Base-by-base conservation (phyloP, 2,113 vertebrate genomes). In the Sapajus apella region DNA sequence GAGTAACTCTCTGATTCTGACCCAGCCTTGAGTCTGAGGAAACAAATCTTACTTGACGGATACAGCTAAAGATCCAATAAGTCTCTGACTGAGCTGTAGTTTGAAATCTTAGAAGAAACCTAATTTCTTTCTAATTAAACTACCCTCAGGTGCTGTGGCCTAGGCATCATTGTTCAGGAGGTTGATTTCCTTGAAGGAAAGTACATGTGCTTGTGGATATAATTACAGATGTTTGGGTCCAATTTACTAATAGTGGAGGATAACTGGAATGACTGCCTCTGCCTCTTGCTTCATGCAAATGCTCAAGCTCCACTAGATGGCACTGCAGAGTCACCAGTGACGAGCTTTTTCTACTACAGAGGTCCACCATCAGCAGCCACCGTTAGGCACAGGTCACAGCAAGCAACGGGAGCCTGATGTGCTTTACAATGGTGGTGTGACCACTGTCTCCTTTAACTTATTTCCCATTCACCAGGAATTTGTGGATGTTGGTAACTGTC, bases 261-360 rank as follows among this genome's bases (percentile, higher is more conserved):
- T 85, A 81, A 87, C 64, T 64, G 61, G 61, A 64, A 32, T 32
- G 61, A 14, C 27, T 2, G 27, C 61, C 61, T 32, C 27, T 64
- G 56, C 0, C 20, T 64, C 18, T 17, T 66, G 72, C 82, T 95
- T 93, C 77, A n/a, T 7, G 76, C 47, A 58, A 76, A 95, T 45
- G 73, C 32, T 86, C 64, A 79, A 16, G 55, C 20, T 61, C 96
- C 91, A 94, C 70, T 37, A 94, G 82, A 43, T 92, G 96, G 96
- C 47, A 43, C 52, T 93, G 45, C 5, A 40, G 30, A 35, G 45
- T 58, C 27, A 83, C 27, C 43, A 64, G 79, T 12, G 68, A 80
- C 40, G 30, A 85, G 88, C 7, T 35, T 55, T 81, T 52, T 66
- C 47, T 58, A 50, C n/a, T 11, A 9, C 6, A 83, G 43, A 70